Conservation (phyloP, 2,888 invertebrate genomes). For the Brachynemurus nebulosus region DNA sequence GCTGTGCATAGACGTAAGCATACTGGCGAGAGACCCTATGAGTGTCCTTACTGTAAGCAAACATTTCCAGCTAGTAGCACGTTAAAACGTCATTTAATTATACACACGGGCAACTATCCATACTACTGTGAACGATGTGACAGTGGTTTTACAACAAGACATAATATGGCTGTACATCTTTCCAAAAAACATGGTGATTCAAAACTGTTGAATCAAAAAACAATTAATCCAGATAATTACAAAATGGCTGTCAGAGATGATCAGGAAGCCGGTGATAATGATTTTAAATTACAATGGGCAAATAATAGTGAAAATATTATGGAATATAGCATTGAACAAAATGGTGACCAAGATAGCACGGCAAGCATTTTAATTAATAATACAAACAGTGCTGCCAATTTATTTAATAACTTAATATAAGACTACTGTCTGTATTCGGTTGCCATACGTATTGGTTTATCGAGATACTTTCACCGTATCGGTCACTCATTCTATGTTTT, state of each 20-base stretch:
- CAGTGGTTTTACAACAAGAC: conserved; percentile 3
- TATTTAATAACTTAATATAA: too few species aligned
- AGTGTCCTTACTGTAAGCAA: conserved; percentile 4
- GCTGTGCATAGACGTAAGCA: conserved; percentile 7
- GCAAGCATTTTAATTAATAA: too few species aligned
- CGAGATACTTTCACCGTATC: too few species aligned
- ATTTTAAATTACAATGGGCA: too few species aligned
- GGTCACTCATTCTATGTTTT: too few species aligned
- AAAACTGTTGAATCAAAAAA: neutral
- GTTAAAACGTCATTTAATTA: conserved; percentile 4
- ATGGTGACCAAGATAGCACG: too few species aligned
- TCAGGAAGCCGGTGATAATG: too few species aligned
- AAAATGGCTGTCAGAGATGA: conserved; percentile 5
- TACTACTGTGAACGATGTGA: neutral
- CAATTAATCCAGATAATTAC: neutral
- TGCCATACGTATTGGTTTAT: too few species aligned
- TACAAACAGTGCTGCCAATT: too few species aligned
- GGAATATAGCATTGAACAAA: too few species aligned
- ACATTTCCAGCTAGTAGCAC: conserved; percentile 4
- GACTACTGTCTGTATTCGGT: too few species aligned
- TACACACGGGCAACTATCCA: conserved; percentile 2
- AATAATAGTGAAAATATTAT: too few species aligned
- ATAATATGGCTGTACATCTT: conserved; percentile 4
- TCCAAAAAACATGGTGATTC: conserved; percentile 1
- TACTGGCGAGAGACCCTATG: conserved; percentile 6